phyloP scores from a whole-genome alignment of 2,797 vertebrate species.

The Erethizon dorsatum region DNA sequence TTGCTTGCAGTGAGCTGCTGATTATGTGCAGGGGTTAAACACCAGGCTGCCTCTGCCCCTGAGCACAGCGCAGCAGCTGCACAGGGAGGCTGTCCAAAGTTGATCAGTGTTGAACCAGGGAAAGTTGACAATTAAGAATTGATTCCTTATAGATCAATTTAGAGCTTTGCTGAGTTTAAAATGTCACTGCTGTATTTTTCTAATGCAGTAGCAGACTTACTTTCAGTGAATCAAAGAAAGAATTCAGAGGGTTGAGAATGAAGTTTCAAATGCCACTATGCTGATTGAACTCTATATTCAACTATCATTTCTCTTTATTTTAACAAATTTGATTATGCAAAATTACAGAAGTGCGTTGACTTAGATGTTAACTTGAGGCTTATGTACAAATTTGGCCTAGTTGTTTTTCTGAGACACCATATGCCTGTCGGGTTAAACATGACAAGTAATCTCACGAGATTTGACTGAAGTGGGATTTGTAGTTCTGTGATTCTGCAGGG shows the following conservation, averaged over 20 bases:
- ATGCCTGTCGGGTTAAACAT: constrained; percentile 25
- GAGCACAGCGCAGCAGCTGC: not conserved
- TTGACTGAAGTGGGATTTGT: constrained; percentile 67
- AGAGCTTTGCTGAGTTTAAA: not conserved
- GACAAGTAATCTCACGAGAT: constrained; percentile 69
- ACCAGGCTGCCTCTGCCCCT: not conserved
- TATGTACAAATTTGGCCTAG: constrained; percentile 51
- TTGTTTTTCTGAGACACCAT: constrained; percentile 57
- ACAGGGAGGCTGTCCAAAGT: not conserved
- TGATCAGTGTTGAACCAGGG: not conserved
- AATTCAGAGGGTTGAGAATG: not conserved
- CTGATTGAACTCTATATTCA: not conserved
- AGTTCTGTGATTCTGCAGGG: constrained; percentile 73
- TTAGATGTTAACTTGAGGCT: constrained; percentile 24
- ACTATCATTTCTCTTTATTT: not conserved
- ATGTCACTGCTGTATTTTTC: not conserved
- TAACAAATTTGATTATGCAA: constrained; percentile 38
- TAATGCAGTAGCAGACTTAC: not conserved
- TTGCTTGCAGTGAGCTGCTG: not conserved
- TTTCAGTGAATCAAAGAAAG: constrained; percentile 1
- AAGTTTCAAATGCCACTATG: not conserved
- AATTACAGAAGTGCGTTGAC: constrained; percentile 14
- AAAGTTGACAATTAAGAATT: not conserved
- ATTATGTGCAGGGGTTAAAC: accelerated
- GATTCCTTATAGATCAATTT: not conserved